These are phyloP conservation scores for Athalia circularis DNA, from an alignment of 2,888 invertebrate genomes.

Conservation along the genomic window DNA sequence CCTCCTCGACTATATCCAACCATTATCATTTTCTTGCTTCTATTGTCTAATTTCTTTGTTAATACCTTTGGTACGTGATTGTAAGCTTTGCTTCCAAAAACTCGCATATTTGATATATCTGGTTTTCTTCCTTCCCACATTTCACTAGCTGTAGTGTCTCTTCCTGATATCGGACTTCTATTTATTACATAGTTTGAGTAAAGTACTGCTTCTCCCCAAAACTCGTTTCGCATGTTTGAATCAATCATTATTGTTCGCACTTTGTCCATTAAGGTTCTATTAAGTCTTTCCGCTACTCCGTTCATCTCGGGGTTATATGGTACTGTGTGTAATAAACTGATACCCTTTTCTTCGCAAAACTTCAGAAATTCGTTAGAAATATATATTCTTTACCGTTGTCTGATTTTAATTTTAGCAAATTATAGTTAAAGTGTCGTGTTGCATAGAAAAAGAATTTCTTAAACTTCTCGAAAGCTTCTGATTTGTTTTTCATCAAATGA, in stretches of 20 bases:
- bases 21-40: constrained; percentile 45
- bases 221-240: constrained; percentile 45
- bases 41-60: constrained; percentile 44
- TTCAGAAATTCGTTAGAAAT: neutral
- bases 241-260: constrained; percentile 50
- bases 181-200: constrained; percentile 46
- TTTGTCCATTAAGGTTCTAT: constrained; percentile 48
- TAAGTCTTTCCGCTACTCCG: constrained; percentile 50
- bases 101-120: constrained; percentile 43
- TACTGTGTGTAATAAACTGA: constrained; percentile 46
- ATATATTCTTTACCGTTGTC: constrained; percentile 51
- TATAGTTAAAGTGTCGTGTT: constrained; percentile 37
- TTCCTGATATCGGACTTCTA: constrained; percentile 36
- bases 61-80: constrained; percentile 45
- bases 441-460: constrained; percentile 43
- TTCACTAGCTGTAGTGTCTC: constrained; percentile 46
- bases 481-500: constrained; percentile 46
- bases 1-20: constrained; percentile 47
- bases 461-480: constrained; percentile 47
- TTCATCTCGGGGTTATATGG: constrained; percentile 49
- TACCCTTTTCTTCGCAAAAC: constrained; percentile 49
- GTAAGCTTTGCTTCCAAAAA: constrained; percentile 49
- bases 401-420: constrained; percentile 45
- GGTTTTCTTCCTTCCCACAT: constrained; percentile 48
- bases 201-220: constrained; percentile 49